Base-by-base conservation (phyloP, 2,113 vertebrate species). In the Stegastes partitus region DNA sequence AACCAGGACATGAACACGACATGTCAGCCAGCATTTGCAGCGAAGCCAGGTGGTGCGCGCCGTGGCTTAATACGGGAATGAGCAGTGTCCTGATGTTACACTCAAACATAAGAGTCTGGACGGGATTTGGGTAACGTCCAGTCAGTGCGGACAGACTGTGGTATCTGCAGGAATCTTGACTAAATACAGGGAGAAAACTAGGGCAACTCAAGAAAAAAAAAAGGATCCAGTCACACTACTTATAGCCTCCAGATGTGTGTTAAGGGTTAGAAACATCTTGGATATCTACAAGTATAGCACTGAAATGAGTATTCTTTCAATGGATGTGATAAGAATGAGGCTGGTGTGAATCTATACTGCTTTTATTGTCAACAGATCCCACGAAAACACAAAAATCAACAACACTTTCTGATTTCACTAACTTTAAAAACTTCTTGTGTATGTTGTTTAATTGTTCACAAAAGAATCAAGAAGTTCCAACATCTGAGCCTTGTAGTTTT, bases 1-100 rank as follows among this genome's bases (percentile, higher is more conserved):
- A 89, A 92, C 83, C 76, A 5, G 76, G n/a, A 85, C 73, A 61
- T 21, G 81, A 21, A 87, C 79, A 74, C 25, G 0, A 22, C 77
- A 58, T 31, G 62, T n/a, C 44, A 28, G 79, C 51, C 73, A 68
- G 77, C 68, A 45, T 77, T 87, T 50, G 66, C 47, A 45, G 67
- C 61, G 28, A 70, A 50, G 73, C 67, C 42, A 77, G 61, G 76
- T 22, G 74, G 25, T 5, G 45, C 34, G 18, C 16, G 1, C 42
- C 18, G 45, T 4, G 18, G 22, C 56, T 73, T 25, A 25, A 53
- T 21, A 37, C 72, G 2, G 75, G 50, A 74, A 42, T 26, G 66
- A 19, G 51, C 18, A 15, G 5, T n/a, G 68, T 64, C 26, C 64
- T 44, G 44, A 47, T n/a, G 67, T 58, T 54, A 19, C 58, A 44